Evolutionary conservation across 2,888 invertebrate species (phyloP), one percentile per base, ranked within the genome.

Genomic region (Tenthredo amoena): DNA sequence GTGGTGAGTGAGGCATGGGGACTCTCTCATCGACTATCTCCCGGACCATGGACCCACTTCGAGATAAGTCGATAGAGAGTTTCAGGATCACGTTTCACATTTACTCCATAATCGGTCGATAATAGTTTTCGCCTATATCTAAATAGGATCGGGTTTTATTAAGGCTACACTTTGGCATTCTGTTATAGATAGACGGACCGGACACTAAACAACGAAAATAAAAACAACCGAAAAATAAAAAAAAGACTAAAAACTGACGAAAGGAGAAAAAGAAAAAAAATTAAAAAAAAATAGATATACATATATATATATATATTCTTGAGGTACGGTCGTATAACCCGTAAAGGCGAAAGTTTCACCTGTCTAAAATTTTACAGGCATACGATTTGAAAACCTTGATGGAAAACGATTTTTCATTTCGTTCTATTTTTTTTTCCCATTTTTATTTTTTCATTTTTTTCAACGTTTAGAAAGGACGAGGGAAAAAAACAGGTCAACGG

Each of bases 31-130:
- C 79, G 21, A 37, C 58, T 81, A 81, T 81, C 40, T 81, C 58
- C 62, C 37, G 58, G 81, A 58, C n/a, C 40, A 12, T 58, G 37
- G 81, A 58, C 62, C 37, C 37, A 81, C 26, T 37, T 81, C 2
- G 5, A 62, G 58, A 62, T 81, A 62, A 81, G 81, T 81, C 62
- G 81, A 21, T 62, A 34, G 58, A 58, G 81, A 81, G 81, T 81
- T 81, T 40, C 58, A 58, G 10, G 81, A 81, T 81, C 81, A 81
- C 81, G 81, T 81, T 81, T 81, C 81, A 81, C 81, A 81, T 81
- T 81, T 81, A 81, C 81, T 62, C 81, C 81, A 81, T 77, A 77
- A 77, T 77, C 50, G 77, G 31, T 50, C 50, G 77, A 55, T 77
- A 55, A 77, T 50, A 77, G 77, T 55, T 77, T 77, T 50, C 34